Base-by-base conservation (phyloP, 2,888 invertebrate species). In the Archips xylosteana region DNA sequence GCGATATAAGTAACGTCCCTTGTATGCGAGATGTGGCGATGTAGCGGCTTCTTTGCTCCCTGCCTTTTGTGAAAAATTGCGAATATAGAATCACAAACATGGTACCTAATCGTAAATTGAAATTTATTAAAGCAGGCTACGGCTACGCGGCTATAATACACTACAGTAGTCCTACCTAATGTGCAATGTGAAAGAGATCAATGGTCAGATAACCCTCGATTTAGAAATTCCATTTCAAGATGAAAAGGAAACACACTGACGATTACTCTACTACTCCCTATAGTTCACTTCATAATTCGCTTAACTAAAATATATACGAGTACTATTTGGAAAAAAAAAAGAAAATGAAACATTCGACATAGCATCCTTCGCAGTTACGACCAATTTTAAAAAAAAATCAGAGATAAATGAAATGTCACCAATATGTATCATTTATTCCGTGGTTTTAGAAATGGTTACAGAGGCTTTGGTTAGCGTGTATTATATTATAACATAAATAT, bases 1-100 rank as follows among this genome's bases (percentile, higher is more conserved):
- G 83, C 85, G 81, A 85, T 86, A 82, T 86, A 85, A 84, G 84
- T 83, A 83, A 81, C 82, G 80, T 81, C 82, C 82, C 83, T 82
- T 78, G 79, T 82, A 86, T 83, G 81, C 78, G 80, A 77, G 75
- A 78, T 76, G 76, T 75, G 75, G 23, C 49, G 49, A 49, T 49
- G 70, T 39, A 39, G 39, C 76, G 78, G 79, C 79, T 78, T 75
- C 75, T 72, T 77, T 73, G 76, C 80, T 10, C 54, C 51, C 42
- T 77, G 80, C 79, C 77, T 74, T 80, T 79, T 75, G 71, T 77
- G 70, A 77, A 81, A 80, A 77, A 76, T 81, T 76, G 78, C 76
- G 75, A 74, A 68, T 78, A 79, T 76, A 47, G 51, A 71, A 71
- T 65, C 62, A n/a, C 15, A 54, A 2, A 54, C 9, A 5, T 15